Conservation (phyloP, 2,888 invertebrate genomes). For the Malthinus seriepunctatus region DNA sequence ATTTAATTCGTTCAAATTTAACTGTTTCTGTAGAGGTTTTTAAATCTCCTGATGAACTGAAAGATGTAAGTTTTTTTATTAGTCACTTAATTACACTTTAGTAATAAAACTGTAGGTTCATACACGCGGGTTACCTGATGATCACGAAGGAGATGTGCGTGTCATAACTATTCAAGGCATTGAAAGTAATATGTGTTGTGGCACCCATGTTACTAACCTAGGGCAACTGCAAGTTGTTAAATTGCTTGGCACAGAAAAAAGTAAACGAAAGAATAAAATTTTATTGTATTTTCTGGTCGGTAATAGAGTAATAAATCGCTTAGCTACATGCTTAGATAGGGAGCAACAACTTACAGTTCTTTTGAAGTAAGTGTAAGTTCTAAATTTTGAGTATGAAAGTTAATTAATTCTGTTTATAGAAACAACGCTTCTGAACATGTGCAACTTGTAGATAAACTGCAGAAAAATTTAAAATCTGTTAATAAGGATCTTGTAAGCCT, state of each 20-base stretch:
- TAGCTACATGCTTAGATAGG: conserved; percentile 65
- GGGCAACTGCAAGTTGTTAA: conserved; percentile 70
- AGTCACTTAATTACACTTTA: conserved; percentile 1
- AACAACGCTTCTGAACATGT: conserved; percentile 72
- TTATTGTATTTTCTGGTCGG: conserved; percentile 75
- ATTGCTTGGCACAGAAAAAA: conserved; percentile 70
- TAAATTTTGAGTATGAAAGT: neutral
- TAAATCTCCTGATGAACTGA: conserved; percentile 58
- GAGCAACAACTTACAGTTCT: conserved; percentile 70
- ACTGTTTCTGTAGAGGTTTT: conserved; percentile 68
- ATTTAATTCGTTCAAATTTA: conserved; percentile 65
- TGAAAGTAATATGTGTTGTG: conserved; percentile 86
- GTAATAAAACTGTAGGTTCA: conserved; percentile 57
- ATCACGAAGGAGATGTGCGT: conserved; percentile 75
- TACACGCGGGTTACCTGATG: conserved; percentile 76
- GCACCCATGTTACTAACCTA: conserved; percentile 81
- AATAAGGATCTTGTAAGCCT: conserved; percentile 69
- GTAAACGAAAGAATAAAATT: conserved; percentile 68
- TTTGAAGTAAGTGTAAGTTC: conserved; percentile 66
- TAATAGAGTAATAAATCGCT: conserved; percentile 64
- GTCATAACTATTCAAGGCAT: conserved; percentile 76
- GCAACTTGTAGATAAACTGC: conserved; percentile 74
- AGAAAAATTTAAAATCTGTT: conserved; percentile 66
- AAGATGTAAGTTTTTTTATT: conserved; percentile 35
- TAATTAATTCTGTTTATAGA: conserved; percentile 54